Evolutionary conservation across 2,797 vertebrate species (phyloP).

Genomic region (Chiloscyllium punctatum): DNA sequence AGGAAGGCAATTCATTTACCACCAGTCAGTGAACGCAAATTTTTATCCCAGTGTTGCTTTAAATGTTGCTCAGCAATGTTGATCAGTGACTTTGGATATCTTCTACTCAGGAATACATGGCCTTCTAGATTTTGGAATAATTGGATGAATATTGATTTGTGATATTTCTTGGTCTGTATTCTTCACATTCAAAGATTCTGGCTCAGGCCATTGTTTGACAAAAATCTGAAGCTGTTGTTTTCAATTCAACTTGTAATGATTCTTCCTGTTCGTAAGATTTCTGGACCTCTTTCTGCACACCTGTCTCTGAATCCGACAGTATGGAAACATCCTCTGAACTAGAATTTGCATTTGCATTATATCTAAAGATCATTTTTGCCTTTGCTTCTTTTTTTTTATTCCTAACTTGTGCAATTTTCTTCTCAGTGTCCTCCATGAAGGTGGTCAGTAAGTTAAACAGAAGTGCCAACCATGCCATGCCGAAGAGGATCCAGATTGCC

Average conservation of each 20-base stretch:
- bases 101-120: background rate
- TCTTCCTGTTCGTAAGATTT: constrained; percentile 41
- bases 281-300: background rate
- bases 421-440: constrained; percentile 52
- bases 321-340: background rate
- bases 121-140: background rate
- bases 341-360: background rate
- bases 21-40: background rate
- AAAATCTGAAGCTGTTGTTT: background rate
- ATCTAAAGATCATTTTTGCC: constrained; percentile 37
- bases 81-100: background rate
- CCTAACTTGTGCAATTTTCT: constrained; percentile 51
- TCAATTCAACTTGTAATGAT: constrained; percentile 38
- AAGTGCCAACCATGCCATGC: constrained; percentile 57
- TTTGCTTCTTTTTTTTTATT: constrained; percentile 46
- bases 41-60: background rate
- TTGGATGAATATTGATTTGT: background rate
- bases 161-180: background rate
- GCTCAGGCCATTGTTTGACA: background rate
- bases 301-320: background rate
- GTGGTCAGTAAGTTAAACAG: constrained; percentile 56
- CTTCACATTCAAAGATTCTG: background rate
- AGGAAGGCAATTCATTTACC: background rate
- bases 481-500: constrained; percentile 55
- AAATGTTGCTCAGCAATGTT: background rate